Percentiles rank a stretch among this genome's conserved stretches.
These are phyloP conservation scores for Rattus rattus DNA, from an alignment of 2,113 vertebrate species.

Conservation along the genomic window DNA sequence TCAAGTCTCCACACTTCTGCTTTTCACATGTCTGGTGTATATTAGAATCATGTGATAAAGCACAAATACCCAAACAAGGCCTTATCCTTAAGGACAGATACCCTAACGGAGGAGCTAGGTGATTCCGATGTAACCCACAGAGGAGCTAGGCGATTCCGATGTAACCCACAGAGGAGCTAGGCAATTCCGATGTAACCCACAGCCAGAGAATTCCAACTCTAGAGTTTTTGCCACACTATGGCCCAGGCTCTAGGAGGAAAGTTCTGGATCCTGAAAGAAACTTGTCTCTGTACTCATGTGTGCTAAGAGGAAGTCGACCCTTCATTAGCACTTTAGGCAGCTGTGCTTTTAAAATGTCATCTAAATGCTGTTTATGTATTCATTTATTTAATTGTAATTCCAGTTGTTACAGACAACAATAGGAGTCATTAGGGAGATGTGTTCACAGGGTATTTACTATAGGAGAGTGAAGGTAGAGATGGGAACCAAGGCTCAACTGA, in stretches of 20 bases:
- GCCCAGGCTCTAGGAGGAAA: background rate
- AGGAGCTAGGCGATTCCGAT: background rate
- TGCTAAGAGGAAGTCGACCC: background rate
- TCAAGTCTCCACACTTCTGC: background rate
- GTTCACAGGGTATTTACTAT: background rate
- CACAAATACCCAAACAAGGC: background rate
- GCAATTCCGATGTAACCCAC: background rate
- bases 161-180: background rate
- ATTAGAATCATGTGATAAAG: background rate
- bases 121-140: background rate
- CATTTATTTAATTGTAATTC: slow-evolving; percentile 8
- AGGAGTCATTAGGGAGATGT: background rate
- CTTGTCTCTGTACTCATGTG: background rate
- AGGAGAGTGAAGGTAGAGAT: background rate
- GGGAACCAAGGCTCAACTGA: background rate
- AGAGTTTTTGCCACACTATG: background rate
- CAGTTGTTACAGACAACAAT: background rate
- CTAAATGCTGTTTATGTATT: background rate
- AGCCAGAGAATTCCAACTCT: background rate
- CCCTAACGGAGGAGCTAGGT: background rate
- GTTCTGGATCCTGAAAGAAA: background rate
- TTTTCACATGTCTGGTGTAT: background rate
- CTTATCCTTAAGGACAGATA: background rate
- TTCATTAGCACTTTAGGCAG: slow-evolving; percentile 36
- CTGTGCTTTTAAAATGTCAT: background rate